Base-by-base conservation (phyloP, 2,113 vertebrate species). In the Mustela nigripes region DNA sequence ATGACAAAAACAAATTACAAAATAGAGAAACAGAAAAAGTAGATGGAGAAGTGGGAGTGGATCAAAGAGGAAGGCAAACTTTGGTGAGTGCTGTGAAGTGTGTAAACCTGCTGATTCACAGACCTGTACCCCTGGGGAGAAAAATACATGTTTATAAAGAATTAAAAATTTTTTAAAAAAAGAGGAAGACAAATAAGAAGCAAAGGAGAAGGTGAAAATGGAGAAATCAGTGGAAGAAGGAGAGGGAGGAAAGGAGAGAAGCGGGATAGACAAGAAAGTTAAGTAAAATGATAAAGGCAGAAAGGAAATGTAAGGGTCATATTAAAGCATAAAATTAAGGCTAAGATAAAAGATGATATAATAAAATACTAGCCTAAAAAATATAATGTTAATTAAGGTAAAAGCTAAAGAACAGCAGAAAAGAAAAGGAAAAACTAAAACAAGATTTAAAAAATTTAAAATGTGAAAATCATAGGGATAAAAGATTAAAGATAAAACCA, bases 401-500 rank as follows among this genome's bases (percentile, higher is more conserved):
- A 95, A 60, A 83, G n/a, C 60, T 92, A 87, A 94, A 33, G 36
- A 93, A 90, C 50, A n/a, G 14, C 71, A 92, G 71, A 19, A 56
- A 62, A 83, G 26, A 90, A 19, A 71, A 62, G 73, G 18, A 92
- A 94, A 82, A 89, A 14, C 24, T 85, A 92, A 95, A 94, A 45
- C 16, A 42, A 92, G 76, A 84, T 83, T 97, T 10, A 0, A 4
- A 22, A 82, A 79, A 81, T 83, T 22, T 6, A 31, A 89, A 93
- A 87, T 11, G 62, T 74, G 11, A 96, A 97, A 74, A 74, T 50
- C 76, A 88, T 10, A 88, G 53, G 31, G 5, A 69, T 96, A 85
- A 95, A 97, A 95, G 88, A 63, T 93, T 97, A 90, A 96, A 98
- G 83, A 76, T 69, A 93, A 96, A 93, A 84, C 78, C 36, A 73